Conservation (phyloP, 2,113 vertebrate species). For the Podiceps cristatus region DNA sequence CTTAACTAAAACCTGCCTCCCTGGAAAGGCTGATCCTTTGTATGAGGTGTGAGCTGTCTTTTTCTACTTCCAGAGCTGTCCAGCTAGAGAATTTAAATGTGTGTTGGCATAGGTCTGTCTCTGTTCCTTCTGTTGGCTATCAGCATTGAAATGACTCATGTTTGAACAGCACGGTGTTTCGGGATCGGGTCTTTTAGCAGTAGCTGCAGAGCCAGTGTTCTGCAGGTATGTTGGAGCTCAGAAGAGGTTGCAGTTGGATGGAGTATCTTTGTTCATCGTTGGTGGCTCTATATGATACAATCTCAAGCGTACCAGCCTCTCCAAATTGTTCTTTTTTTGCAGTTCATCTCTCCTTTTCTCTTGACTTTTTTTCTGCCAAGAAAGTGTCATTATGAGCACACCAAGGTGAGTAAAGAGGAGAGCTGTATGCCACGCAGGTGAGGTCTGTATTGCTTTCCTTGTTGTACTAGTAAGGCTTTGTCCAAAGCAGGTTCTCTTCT, state of each 20-base stretch:
- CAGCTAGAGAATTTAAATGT: not conserved
- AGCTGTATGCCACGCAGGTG: not conserved
- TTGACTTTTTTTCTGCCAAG: not conserved
- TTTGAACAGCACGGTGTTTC: not conserved
- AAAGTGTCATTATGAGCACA: not conserved
- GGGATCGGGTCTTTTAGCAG: not conserved
- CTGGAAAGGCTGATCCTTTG: not conserved
- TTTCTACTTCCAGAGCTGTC: not conserved
- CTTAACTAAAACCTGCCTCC: not conserved
- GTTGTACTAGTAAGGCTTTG: not conserved
- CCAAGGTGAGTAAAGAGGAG: not conserved
- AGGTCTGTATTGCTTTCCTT: not conserved
- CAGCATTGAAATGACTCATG: not conserved
- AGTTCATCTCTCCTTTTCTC: not conserved
- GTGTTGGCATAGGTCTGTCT: not conserved
- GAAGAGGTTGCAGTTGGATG: not conserved
- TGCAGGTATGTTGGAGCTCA: not conserved
- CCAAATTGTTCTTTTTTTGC: not conserved
- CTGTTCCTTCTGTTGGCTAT: not conserved
- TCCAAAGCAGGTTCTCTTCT: not conserved
- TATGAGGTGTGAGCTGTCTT: not conserved
- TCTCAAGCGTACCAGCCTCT: not conserved
- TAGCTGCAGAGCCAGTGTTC: rapidly evolving
- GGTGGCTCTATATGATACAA: not conserved
- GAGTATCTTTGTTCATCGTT: not conserved